Evolutionary conservation across 2,113 vertebrate species (phyloP).

Genomic region (Epinephelus lanceolatus): DNA sequence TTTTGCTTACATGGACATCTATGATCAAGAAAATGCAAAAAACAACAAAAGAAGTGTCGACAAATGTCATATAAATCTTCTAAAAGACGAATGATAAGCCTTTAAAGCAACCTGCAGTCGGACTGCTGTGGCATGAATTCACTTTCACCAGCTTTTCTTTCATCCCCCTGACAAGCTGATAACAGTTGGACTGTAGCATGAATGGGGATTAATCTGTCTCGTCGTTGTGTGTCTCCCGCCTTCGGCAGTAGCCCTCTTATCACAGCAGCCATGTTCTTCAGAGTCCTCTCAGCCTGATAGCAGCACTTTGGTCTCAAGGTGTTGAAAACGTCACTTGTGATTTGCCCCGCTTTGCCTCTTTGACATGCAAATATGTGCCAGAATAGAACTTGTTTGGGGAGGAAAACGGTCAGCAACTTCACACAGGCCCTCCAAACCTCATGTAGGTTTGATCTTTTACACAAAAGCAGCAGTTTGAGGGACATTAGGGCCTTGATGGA

Average conservation of each 20-base stretch:
- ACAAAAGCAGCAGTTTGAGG: constrained; percentile 22
- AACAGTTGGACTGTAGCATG: constrained; percentile 14
- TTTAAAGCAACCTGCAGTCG: not conserved
- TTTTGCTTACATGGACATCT: not conserved
- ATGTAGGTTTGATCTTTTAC: constrained; percentile 28
- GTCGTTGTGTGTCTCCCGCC: constrained; percentile 25
- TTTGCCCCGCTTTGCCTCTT: constrained; percentile 40
- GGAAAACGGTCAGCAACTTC: constrained; percentile 49
- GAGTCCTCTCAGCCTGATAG: constrained; percentile 66
- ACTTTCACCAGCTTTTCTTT: constrained; percentile 10
- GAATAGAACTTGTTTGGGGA: constrained; percentile 65
- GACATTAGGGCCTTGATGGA: constrained; percentile 9
- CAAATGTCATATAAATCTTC: not conserved
- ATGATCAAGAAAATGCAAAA: not conserved
- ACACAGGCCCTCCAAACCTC: constrained; percentile 39
- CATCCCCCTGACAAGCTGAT: constrained; percentile 46
- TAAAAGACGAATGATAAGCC: not conserved
- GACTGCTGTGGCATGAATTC: not conserved
- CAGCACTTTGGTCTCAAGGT: constrained; percentile 63
- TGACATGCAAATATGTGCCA: constrained; percentile 74
- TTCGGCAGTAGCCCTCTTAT: constrained; percentile 66
- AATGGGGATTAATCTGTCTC: constrained; percentile 49
- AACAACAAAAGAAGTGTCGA: not conserved
- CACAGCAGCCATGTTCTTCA: constrained; percentile 55
- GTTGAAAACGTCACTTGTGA: constrained; percentile 66